Conservation (phyloP, 2,888 invertebrate species). For the Agrilus biguttatus region DNA sequence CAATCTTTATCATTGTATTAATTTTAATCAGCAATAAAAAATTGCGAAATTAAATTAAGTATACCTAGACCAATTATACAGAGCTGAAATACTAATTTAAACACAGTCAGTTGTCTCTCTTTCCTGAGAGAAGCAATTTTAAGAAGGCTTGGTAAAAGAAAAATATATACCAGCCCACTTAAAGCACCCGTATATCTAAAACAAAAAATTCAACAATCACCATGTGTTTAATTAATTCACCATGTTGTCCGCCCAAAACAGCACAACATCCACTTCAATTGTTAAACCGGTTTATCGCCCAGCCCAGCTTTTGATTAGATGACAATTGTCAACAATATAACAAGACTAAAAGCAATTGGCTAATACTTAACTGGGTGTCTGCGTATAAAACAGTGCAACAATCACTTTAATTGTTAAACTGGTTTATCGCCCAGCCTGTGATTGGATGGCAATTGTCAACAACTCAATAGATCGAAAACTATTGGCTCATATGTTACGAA, state of each 20-base stretch:
- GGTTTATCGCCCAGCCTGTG: no score
- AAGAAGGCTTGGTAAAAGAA: conserved; percentile 69
- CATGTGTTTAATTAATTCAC: not conserved
- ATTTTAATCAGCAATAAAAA: conserved; percentile 43
- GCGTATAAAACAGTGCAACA: no score
- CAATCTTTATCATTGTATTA: not conserved
- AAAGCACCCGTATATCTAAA: conserved; percentile 76
- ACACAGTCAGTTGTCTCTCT: conserved; percentile 41
- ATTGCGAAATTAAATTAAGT: conserved; percentile 67
- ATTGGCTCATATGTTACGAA: no score
- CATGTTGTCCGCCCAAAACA: not conserved
- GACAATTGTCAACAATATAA: no score
- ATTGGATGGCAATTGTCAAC: no score
- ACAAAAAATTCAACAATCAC: conserved; percentile 7
- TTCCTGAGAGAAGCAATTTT: conserved; percentile 53
- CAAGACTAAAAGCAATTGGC: no score
- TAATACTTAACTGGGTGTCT: no score
- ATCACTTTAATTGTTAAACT: no score
- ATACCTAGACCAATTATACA: conserved; percentile 56
- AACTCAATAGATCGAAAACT: no score
- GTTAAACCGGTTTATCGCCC: no score
- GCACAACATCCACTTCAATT: no score
- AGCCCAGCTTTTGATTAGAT: no score
- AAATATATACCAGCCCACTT: conserved; percentile 76
- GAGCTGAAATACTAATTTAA: conserved; percentile 42